Evolutionary conservation across 2,888 invertebrate genomes (phyloP), one percentile per base, ranked within the genome.

Genomic region (Dendrolimus houi): DNA sequence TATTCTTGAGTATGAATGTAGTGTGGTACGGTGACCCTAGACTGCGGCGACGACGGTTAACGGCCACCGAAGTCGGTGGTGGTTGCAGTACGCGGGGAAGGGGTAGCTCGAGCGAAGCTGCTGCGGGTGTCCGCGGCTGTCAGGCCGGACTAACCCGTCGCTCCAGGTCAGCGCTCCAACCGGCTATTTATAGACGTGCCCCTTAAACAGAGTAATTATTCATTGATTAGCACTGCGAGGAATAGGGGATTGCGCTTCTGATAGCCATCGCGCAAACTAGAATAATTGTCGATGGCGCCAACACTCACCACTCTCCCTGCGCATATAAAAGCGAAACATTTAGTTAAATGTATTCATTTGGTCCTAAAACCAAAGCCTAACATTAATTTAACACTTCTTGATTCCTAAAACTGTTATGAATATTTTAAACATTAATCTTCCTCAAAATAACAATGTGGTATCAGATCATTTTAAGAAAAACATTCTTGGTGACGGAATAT

Each of bases 141-240:
- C 87, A 83, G 87, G 86, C 87, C 87, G 87, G 87, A 87, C 87
- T 85, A 87, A 87, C 89, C 84, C 87, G 90, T 88, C 89, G 88
- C 87, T 87, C 87, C 89, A 86, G 89, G 89, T 89, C 90, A 90
- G 87, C 90, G 90, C 87, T 89, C 90, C 88, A 89, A 85, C 86
- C 79, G 77, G 85, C 88, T 90, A 90, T 90, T 89, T 89, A 89
- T 90, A 90, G 89, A 90, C 83, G 84, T 88, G 85, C 86, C 87
- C 89, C 90, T 90, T 89, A 89, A 90, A 89, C 89, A 90, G 89
- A 90, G 88, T 90, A 90, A 90, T 90, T 90, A 90, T 90, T 90
- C 89, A 90, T 89, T 90, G 89, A 90, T 90, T 90, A 90, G 89
- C 87, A 87, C 87, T 85, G 87, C 87, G 82, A 86, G 88, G 88